A percentile compares a stretch with the other conserved stretches of the same genome.
phyloP scores from a whole-genome alignment of 2,797 vertebrate genomes.

The Oryzias dopingdopingensis region DNA sequence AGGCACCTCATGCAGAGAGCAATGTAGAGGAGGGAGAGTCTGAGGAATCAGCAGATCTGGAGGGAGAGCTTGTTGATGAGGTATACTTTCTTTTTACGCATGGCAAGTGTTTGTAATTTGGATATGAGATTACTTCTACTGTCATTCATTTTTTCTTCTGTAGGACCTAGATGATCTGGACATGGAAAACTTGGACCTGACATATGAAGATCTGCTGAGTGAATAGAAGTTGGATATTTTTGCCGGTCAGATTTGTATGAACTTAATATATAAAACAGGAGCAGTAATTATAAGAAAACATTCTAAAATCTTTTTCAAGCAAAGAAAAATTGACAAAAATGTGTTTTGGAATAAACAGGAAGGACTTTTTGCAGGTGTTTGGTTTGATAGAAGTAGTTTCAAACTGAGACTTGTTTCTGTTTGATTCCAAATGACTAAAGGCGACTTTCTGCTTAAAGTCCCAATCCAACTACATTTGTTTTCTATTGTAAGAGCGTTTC shows the following conservation, averaged over 20 bases:
- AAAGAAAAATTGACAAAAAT: not conserved
- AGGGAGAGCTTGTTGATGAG: slow-evolving; percentile 62
- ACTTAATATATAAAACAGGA: no score
- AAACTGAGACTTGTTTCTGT: no score
- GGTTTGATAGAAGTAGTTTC: not conserved
- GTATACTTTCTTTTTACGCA: slow-evolving; percentile 20
- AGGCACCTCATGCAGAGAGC: slow-evolving; percentile 5
- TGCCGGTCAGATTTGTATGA: no score
- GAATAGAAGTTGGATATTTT: slow-evolving; percentile 61
- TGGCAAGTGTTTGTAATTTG: no score
- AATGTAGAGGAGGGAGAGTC: slow-evolving; percentile 1
- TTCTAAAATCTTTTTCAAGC: no score
- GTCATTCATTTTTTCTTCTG: not conserved
- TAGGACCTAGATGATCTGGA: slow-evolving; percentile 86
- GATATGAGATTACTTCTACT: no score
- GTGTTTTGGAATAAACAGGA: not conserved
- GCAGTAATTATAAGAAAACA: no score
- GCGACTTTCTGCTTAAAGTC: no score
- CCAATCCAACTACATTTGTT: no score
- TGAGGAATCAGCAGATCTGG: slow-evolving; percentile 29
- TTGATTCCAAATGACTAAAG: no score
- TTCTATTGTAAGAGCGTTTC: no score
- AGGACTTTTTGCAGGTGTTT: not conserved
- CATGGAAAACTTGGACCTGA: slow-evolving; percentile 89
- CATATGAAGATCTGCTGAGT: slow-evolving; percentile 89